Percentiles rank a stretch among this genome's conserved stretches.
These are phyloP conservation scores for Chaenocephalus aceratus DNA, from an alignment of 2,113 vertebrate species.

Conservation along the genomic window DNA sequence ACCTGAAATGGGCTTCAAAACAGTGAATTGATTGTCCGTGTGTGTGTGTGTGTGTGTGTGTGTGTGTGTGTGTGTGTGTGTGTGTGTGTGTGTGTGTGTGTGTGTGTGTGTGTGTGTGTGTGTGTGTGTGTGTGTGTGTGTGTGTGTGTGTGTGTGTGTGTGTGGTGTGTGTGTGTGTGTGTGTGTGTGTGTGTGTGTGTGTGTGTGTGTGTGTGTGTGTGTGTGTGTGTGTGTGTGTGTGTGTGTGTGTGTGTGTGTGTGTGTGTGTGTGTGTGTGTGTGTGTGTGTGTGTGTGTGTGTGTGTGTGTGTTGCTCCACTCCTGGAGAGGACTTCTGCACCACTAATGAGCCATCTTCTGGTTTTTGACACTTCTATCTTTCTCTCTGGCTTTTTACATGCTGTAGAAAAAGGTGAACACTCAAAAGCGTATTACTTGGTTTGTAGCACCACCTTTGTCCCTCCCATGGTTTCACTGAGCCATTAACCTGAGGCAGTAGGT, in stretches of 20 bases:
- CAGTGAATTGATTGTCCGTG: background rate
- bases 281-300: too few relatives aligned
- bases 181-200: too few relatives aligned
- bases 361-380: slow-evolving; percentile 4
- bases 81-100: too few relatives aligned
- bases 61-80: too few relatives aligned
- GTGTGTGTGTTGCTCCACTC: background rate
- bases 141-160: background rate
- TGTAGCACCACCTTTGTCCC: background rate
- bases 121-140: too few relatives aligned
- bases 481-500: slow-evolving; percentile 14
- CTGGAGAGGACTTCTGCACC: background rate
- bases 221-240: too few relatives aligned
- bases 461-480: slow-evolving; percentile 8
- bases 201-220: too few relatives aligned
- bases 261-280: background rate
- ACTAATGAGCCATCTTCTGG: slow-evolving; percentile 39
- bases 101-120: too few relatives aligned
- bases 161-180: too few relatives aligned
- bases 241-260: too few relatives aligned
- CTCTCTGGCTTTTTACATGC: background rate
- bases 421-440: background rate
- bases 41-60: too few relatives aligned
- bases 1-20: slow-evolving; percentile 2
- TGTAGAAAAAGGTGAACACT: slow-evolving; percentile 3